phyloP scores from a whole-genome alignment of 2,113 vertebrate genomes.

The Mormyrus iriodes region DNA sequence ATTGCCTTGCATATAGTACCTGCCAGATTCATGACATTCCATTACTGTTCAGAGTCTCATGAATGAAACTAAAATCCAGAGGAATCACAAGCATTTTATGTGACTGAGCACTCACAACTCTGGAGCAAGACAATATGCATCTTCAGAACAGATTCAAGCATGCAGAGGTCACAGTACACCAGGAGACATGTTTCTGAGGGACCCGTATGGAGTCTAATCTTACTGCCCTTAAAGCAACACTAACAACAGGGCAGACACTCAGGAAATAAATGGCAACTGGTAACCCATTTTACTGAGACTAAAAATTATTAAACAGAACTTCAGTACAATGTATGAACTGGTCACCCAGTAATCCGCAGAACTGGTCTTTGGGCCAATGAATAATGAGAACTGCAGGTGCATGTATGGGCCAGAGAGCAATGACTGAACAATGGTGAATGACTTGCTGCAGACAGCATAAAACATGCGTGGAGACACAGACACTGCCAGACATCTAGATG shows the following conservation, averaged over 20 bases:
- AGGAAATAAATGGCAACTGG: not conserved
- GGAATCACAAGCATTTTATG: not conserved
- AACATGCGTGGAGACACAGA: not conserved
- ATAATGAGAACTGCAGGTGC: not conserved
- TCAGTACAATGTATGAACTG: not conserved
- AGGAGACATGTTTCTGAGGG: not conserved
- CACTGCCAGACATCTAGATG: constrained; percentile 2
- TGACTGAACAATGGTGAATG: not conserved
- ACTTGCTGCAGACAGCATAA: not conserved
- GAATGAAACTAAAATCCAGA: not conserved
- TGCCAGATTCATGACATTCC: not conserved
- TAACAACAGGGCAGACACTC: not conserved
- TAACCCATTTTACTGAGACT: not conserved
- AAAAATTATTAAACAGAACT: not conserved
- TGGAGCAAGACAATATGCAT: not conserved
- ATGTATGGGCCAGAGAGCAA: not conserved
- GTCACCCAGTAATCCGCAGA: not conserved
- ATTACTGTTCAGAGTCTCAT: not conserved
- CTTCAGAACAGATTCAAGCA: not conserved
- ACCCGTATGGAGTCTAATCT: not conserved
- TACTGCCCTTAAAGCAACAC: not conserved
- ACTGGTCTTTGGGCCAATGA: not conserved
- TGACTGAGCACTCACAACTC: not conserved
- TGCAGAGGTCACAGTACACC: not conserved
- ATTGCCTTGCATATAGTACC: not conserved